Conservation (phyloP, 2,113 vertebrate genomes). For the Oncorhynchus nerka region DNA sequence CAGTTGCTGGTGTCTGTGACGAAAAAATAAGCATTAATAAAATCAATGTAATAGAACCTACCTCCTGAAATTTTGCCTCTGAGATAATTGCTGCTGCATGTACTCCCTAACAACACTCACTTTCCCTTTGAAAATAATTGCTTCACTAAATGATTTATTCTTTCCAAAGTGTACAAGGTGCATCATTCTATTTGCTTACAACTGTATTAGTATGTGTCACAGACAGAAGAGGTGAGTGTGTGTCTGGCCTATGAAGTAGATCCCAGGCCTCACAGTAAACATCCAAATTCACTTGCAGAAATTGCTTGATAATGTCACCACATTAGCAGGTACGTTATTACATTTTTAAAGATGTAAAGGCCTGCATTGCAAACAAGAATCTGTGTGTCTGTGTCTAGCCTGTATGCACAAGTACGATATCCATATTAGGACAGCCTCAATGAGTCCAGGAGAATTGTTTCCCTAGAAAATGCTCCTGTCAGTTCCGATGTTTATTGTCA, state of each 20-base stretch:
- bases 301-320: not conserved
- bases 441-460: too few species aligned
- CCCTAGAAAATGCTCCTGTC: too few species aligned
- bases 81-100: not conserved
- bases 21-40: not conserved
- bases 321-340: not conserved
- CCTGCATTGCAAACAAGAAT: too few species aligned
- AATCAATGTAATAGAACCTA: not conserved
- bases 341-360: too few species aligned
- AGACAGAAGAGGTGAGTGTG: not conserved
- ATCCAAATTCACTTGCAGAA: not conserved
- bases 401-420: too few species aligned
- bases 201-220: not conserved
- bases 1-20: not conserved
- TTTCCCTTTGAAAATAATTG: slow-evolving; percentile 24
- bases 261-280: not conserved
- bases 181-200: not conserved
- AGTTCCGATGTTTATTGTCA: too few species aligned
- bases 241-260: not conserved
- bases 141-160: slow-evolving; percentile 12
- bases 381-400: not conserved
- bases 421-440: too few species aligned
- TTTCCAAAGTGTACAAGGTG: not conserved
- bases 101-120: not conserved
- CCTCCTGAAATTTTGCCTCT: not conserved